phyloP scores from a whole-genome alignment of 2,888 invertebrate species.

The Polydrusus cervinus region DNA sequence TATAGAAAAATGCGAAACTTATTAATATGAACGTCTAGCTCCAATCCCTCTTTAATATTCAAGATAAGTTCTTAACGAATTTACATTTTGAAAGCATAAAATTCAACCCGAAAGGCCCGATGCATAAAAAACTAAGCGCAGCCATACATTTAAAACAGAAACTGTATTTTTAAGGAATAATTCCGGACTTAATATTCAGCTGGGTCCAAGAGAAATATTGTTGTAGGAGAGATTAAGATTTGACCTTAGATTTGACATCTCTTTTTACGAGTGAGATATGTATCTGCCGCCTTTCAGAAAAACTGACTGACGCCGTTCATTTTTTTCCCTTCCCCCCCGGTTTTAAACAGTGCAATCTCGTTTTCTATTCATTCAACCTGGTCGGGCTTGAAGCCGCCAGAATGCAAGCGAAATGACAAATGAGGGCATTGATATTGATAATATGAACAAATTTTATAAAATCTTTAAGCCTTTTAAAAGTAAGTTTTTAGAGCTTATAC shows the following conservation, averaged over 20 bases:
- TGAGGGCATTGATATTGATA: too few species aligned
- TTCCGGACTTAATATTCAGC: conserved; percentile 39
- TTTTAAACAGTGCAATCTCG: conserved; percentile 5
- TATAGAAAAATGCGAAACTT: conserved; percentile 8
- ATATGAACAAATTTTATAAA: too few species aligned
- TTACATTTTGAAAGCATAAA: conserved; percentile 55
- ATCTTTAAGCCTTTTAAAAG: too few species aligned
- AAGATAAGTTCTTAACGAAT: conserved; percentile 48
- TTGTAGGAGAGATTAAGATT: conserved; percentile 39
- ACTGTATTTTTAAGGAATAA: conserved; percentile 36
- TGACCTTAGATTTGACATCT: conserved; percentile 37
- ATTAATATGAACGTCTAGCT: conserved; percentile 27
- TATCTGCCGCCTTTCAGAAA: conserved; percentile 40
- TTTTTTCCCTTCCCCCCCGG: conserved; percentile 7
- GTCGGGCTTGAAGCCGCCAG: too few species aligned
- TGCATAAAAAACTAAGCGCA: conserved; percentile 47
- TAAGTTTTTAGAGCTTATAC: too few species aligned
- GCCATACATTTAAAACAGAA: conserved; percentile 49
- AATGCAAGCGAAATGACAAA: too few species aligned
- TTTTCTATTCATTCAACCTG: background rate
- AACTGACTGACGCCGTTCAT: conserved; percentile 20
- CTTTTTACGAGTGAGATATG: conserved; percentile 31
- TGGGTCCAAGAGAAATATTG: conserved; percentile 30
- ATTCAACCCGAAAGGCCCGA: conserved; percentile 45
- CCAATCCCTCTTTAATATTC: conserved; percentile 47